Base-by-base conservation (phyloP, 1,140 invertebrate genomes). In the Diorhabda elongata region DNA sequence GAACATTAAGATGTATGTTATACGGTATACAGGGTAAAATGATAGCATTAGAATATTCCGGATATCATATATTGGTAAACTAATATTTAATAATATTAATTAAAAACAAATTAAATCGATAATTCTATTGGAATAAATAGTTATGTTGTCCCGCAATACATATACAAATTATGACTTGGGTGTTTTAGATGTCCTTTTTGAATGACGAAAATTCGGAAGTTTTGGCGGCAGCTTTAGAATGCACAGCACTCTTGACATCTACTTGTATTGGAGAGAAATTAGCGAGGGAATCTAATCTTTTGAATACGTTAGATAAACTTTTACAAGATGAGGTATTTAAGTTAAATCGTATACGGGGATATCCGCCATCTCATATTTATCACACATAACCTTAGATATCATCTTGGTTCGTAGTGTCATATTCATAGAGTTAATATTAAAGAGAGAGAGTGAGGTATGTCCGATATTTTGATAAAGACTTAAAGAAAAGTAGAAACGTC, bases 11-110 rank as follows among this genome's bases (percentile, higher is more conserved):
- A 61, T 67, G 52, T 1, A 60, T 80, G 5, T 71, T 78, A 67
- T 75, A 79, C 8, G 73, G 72, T 44, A 45, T 45, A 5, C 64
- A 72, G 52, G 79, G 75, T 11, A 77, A 78, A 66, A 66, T 70
- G 44, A 61, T 76, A 4, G 77, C 72, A 6, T 62, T 79, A 6
- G 70, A 76, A 45, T 44, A 70, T 47, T 67, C 72, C 26, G 76
- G 70, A 43, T 77, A 75, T 60, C 57, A 70, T 42, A 74, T 72
- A 11, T 71, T 78, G 7, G 71, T 76, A 66, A 71, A 67, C 72
- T 43, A 41, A 11, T 9, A 9, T 59, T 11, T 44, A 44, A 61
- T 41, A 61, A 65, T 73, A 60, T 70, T 57, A 58, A 65, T 44
- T 44, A 42, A 45, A 59, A 45, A 26, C 26, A 26, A 26, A 26